These are phyloP conservation scores for Anoplopoma fimbria DNA, from an alignment of 2,113 vertebrate genomes.

Conservation along the genomic window DNA sequence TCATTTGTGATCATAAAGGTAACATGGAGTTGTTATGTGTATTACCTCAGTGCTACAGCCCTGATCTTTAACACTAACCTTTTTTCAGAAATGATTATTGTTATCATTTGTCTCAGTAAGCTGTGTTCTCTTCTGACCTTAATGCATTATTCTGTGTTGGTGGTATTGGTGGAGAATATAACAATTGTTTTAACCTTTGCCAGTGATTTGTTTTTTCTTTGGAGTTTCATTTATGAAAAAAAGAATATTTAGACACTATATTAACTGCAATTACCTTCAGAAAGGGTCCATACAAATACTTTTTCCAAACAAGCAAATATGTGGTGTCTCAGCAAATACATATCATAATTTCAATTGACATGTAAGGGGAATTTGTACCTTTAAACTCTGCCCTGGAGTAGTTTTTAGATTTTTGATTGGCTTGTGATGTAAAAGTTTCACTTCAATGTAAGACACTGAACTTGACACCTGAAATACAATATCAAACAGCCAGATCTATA, in stretches of 20 bases:
- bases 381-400: neutral
- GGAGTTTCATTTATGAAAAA: too few relatives aligned
- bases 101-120: neutral
- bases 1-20: neutral
- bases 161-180: too few relatives aligned
- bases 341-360: neutral
- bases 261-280: too few relatives aligned
- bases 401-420: neutral
- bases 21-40: neutral
- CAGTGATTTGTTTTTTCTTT: too few relatives aligned
- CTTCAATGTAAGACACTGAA: neutral
- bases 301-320: neutral
- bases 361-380: too few relatives aligned
- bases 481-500: neutral
- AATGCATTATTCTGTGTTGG: neutral
- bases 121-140: neutral
- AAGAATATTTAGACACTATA: too few relatives aligned
- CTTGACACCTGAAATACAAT: rapidly evolving
- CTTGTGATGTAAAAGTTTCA: neutral
- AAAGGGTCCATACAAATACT: neutral
- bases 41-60: neutral
- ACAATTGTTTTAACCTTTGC: too few relatives aligned
- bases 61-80: too few relatives aligned
- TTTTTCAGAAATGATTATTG: neutral
- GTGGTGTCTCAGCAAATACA: neutral